A percentile compares a stretch with the other conserved stretches of the same genome.
These are phyloP conservation scores for Hetaerina americana DNA, from an alignment of 1,140 invertebrate genomes.

Conservation along the genomic window DNA sequence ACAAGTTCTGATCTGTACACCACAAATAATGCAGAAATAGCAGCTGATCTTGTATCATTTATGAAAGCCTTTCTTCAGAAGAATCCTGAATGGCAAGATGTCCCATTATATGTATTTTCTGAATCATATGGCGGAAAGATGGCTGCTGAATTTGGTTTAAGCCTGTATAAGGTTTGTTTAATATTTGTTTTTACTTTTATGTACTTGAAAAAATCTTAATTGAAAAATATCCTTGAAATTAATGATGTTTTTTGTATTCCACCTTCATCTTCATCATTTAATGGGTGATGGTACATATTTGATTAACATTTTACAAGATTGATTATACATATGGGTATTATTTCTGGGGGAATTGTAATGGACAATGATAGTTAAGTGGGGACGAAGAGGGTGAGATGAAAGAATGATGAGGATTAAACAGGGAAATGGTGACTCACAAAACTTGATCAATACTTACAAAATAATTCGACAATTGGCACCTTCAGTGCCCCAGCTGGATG, in stretches of 20 bases:
- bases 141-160: conserved; percentile 59
- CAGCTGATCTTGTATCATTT: conserved; percentile 58
- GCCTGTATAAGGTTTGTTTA: conserved; percentile 41
- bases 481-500: too few relatives aligned
- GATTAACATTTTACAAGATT: too few relatives aligned
- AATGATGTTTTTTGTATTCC: background rate
- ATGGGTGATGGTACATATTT: too few relatives aligned
- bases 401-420: too few relatives aligned
- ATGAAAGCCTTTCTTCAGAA: conserved; percentile 47
- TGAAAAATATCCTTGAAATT: background rate
- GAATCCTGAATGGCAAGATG: conserved; percentile 48
- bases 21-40: conserved; percentile 57
- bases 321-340: too few relatives aligned
- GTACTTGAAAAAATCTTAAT: too few relatives aligned
- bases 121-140: conserved; percentile 87
- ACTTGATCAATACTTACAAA: too few relatives aligned
- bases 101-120: conserved; percentile 66
- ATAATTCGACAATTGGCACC: too few relatives aligned
- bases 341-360: too few relatives aligned
- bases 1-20: conserved; percentile 40
- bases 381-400: too few relatives aligned
- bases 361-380: too few relatives aligned
- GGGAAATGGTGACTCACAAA: too few relatives aligned
- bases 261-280: conserved; percentile 16
- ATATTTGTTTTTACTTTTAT: conserved; percentile 6